These are phyloP conservation scores for Hyppa rectilinea DNA, from an alignment of 2,888 invertebrate genomes.

Conservation along the genomic window DNA sequence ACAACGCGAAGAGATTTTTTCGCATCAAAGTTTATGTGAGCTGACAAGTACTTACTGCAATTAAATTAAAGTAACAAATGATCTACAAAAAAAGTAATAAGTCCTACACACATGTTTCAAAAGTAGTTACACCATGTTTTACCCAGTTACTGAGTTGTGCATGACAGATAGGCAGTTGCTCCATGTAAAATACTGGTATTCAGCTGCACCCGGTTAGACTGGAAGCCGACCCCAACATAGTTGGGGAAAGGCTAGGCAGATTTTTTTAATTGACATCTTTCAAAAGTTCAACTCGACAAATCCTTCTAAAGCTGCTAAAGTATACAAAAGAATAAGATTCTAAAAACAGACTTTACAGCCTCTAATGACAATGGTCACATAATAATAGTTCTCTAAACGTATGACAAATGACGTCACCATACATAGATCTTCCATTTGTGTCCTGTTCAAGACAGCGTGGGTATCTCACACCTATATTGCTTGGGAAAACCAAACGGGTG, in stretches of 20 bases:
- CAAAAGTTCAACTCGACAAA: background rate
- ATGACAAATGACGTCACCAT: slow-evolving; percentile 59
- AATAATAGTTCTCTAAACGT: slow-evolving; percentile 31
- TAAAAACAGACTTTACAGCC: slow-evolving; percentile 9
- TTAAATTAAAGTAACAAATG: background rate
- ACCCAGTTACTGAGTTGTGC: too few relatives aligned
- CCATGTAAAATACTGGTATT: too few relatives aligned
- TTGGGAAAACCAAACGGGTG: slow-evolving; percentile 43
- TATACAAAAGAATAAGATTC: background rate
- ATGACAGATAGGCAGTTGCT: too few relatives aligned
- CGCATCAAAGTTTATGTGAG: slow-evolving; percentile 15
- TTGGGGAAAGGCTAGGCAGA: too few relatives aligned
- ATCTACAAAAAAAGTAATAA: background rate
- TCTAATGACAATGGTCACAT: slow-evolving; percentile 38
- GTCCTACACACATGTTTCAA: too few relatives aligned
- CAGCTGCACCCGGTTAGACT: too few relatives aligned
- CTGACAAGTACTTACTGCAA: slow-evolving; percentile 17
- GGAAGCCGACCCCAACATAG: too few relatives aligned
- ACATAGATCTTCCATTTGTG: slow-evolving; percentile 54
- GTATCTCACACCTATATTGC: slow-evolving; percentile 35
- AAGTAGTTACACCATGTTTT: too few relatives aligned
- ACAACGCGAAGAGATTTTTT: background rate
- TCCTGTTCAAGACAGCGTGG: slow-evolving; percentile 47
- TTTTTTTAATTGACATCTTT: too few relatives aligned
- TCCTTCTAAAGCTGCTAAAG: background rate